A percentile compares a stretch with the other conserved stretches of the same genome.
Conservation (phyloP, 2,797 vertebrate genomes). For the Rhabdomys pumilio region DNA sequence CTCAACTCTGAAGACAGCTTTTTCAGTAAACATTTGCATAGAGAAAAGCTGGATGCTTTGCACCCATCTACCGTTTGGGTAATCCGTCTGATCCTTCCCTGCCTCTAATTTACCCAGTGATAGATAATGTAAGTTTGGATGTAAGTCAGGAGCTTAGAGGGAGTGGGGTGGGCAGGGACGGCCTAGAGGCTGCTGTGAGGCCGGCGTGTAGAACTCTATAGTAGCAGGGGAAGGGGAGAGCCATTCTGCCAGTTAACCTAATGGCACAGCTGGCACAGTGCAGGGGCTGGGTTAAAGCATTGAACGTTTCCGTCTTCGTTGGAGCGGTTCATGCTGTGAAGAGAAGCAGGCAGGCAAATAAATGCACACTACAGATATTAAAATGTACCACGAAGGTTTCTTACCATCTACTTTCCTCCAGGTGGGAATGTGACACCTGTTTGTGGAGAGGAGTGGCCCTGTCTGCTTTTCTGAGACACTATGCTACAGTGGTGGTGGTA, state of each 20-base stretch:
- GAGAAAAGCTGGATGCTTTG: constrained; percentile 79
- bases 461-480: constrained; percentile 70
- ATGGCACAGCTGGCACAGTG: constrained; percentile 87
- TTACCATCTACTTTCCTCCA: constrained; percentile 55
- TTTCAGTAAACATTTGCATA: constrained; percentile 75
- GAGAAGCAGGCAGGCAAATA: constrained; percentile 85
- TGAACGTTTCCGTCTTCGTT: constrained; percentile 87
- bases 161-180: constrained; percentile 63
- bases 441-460: constrained; percentile 74
- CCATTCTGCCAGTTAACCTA: constrained; percentile 86
- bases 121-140: constrained; percentile 68
- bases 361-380: constrained; percentile 84
- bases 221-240: constrained; percentile 72
- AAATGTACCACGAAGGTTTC: constrained; percentile 69
- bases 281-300: constrained; percentile 85
- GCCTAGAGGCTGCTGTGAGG: constrained; percentile 78
- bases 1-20: constrained; percentile 69
- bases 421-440: constrained; percentile 74
- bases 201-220: constrained; percentile 40
- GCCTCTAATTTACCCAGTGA: constrained; percentile 85
- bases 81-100: constrained; percentile 84
- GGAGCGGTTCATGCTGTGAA: constrained; percentile 85
- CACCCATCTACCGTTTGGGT: constrained; percentile 81
- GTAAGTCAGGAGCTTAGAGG: constrained; percentile 81
- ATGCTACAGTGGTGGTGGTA: background rate